phyloP scores from a whole-genome alignment of 2,797 vertebrate species.

The Adelosebastes latens region DNA sequence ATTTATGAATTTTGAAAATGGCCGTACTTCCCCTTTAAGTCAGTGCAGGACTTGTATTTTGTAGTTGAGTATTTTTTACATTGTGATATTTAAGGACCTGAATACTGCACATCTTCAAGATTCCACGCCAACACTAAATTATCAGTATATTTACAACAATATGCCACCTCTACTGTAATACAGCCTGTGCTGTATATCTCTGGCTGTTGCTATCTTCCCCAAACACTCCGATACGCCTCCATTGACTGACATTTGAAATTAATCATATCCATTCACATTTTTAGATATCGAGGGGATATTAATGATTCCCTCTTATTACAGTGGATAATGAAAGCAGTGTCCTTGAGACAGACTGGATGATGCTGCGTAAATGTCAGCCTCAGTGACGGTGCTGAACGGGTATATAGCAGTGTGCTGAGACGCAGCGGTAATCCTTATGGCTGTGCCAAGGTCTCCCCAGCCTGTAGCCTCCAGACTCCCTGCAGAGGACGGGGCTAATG shows the following conservation, averaged over 20 bases:
- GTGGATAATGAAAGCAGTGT: constrained; percentile 71
- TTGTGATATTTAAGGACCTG: fast-evolving
- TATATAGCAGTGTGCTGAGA: constrained; percentile 23
- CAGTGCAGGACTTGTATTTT: fast-evolving
- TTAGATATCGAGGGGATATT: constrained; percentile 59
- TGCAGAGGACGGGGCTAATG: constrained; percentile 66
- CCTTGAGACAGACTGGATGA: constrained; percentile 68
- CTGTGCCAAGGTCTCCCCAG: constrained; percentile 63
- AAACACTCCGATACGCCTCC: constrained; percentile 40
- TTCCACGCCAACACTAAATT: neutral
- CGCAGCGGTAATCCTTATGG: constrained; percentile 65
- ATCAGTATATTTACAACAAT: neutral
- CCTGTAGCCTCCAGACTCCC: constrained; percentile 66
- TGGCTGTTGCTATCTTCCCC: constrained; percentile 21
- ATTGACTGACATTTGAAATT: constrained; percentile 71
- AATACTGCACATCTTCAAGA: neutral
- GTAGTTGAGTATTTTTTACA: neutral
- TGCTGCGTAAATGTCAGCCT: constrained; percentile 75
- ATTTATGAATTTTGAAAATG: too few relatives aligned
- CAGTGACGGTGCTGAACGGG: constrained; percentile 13
- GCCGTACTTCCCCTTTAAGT: too few relatives aligned
- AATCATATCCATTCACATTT: constrained; percentile 58
- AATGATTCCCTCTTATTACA: constrained; percentile 66
- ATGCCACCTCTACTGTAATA: neutral
- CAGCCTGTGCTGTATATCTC: neutral